Percentiles rank a stretch among this genome's conserved stretches.
These are phyloP conservation scores for Dascyllus trimaculatus DNA, from an alignment of 2,113 vertebrate genomes.

Conservation along the genomic window DNA sequence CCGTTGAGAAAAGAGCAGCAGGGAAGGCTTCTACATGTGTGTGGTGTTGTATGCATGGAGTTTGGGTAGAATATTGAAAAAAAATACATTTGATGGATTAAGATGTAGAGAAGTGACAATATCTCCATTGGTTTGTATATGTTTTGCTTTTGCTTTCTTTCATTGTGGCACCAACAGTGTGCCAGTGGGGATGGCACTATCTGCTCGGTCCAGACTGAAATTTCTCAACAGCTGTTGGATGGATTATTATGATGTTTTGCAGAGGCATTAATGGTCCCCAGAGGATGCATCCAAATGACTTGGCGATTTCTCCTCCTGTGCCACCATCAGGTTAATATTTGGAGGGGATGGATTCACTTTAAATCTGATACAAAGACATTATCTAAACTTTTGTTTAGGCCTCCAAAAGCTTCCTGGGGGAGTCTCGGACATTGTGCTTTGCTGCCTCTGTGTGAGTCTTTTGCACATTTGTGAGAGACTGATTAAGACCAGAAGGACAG, in stretches of 20 bases:
- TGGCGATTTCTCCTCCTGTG: too few relatives aligned
- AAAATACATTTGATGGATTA: background rate
- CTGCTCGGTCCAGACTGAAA: too few relatives aligned
- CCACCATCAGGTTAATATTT: too few relatives aligned
- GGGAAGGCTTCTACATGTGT: constrained; percentile 26
- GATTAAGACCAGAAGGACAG: constrained; percentile 43
- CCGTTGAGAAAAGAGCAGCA: constrained; percentile 34
- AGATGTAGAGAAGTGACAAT: background rate
- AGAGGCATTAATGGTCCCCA: too few relatives aligned
- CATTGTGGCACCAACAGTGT: too few relatives aligned
- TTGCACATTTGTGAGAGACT: background rate
- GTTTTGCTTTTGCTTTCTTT: background rate
- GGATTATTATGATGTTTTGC: too few relatives aligned
- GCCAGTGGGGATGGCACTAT: too few relatives aligned
- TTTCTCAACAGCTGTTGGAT: too few relatives aligned
- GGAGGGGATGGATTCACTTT: too few relatives aligned
- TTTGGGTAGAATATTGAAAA: background rate
- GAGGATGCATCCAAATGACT: background rate
- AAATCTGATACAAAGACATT: background rate
- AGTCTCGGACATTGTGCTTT: background rate
- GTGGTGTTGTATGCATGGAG: background rate
- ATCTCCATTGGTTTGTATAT: constrained; percentile 2
- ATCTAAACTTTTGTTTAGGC: constrained; percentile 17
- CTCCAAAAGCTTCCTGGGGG: constrained; percentile 1
- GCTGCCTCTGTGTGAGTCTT: constrained; percentile 14